phyloP scores from a whole-genome alignment of 2,113 vertebrate genomes.

The Narcine bancroftii region DNA sequence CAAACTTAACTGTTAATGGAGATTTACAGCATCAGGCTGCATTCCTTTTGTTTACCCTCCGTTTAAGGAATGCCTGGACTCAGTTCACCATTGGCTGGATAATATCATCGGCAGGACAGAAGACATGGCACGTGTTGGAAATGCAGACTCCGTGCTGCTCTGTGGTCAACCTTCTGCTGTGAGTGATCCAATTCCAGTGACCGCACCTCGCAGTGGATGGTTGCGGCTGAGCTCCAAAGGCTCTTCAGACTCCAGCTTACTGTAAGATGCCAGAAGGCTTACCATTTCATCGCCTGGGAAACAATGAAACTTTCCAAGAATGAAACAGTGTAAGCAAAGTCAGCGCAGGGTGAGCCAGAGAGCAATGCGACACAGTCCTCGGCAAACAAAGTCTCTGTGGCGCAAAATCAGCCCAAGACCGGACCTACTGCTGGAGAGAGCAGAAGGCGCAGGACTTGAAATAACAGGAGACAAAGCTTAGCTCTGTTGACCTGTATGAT shows the following conservation, averaged over 20 bases:
- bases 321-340: slow-evolving; percentile 51
- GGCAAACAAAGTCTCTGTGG: slow-evolving; percentile 55
- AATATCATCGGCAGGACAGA: background rate
- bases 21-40: background rate
- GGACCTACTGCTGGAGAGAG: slow-evolving; percentile 41
- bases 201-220: background rate
- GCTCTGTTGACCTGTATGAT: slow-evolving; percentile 1
- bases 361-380: slow-evolving; percentile 50
- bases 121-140: background rate
- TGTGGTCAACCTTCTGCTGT: background rate
- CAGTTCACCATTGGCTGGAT: background rate
- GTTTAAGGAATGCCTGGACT: background rate
- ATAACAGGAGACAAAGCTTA: slow-evolving; percentile 43
- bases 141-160: background rate
- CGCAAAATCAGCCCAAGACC: slow-evolving; percentile 53
- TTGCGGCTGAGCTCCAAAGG: background rate
- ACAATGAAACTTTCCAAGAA: slow-evolving; percentile 64
- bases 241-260: background rate
- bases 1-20: background rate
- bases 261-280: background rate
- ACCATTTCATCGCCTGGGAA: slow-evolving; percentile 56
- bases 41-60: background rate
- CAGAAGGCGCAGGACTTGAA: slow-evolving; percentile 38
- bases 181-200: background rate
- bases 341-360: slow-evolving; percentile 42